Conservation (phyloP, 2,797 vertebrate species). For the Allobates femoralis region DNA sequence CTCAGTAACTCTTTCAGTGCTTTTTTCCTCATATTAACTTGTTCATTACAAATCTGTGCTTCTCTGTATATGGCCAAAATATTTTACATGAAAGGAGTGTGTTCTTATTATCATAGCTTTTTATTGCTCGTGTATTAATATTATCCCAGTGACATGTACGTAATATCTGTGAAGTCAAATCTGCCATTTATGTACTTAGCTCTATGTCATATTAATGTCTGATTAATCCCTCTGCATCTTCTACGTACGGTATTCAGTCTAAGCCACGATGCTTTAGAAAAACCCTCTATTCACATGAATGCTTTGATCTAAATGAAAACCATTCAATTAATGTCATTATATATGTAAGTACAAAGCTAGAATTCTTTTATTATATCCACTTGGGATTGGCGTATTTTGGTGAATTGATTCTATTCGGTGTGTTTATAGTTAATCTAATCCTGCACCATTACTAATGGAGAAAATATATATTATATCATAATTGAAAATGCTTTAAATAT, state of each 20-base stretch:
- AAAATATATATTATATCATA: neutral
- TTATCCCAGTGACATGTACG: neutral
- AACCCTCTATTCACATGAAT: slow-evolving; percentile 17
- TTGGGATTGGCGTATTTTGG: neutral
- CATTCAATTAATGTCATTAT: slow-evolving; percentile 25
- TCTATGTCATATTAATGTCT: slow-evolving; percentile 24
- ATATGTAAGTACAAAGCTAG: slow-evolving; percentile 1
- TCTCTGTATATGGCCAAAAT: neutral
- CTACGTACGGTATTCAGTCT: neutral
- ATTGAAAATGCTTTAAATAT: neutral
- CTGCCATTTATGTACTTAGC: slow-evolving; percentile 14
- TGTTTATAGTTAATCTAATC: neutral
- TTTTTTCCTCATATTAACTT: neutral
- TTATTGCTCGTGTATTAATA: neutral
- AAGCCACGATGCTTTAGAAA: slow-evolving; percentile 23
- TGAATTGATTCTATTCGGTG: neutral
- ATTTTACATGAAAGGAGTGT: neutral
- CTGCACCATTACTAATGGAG: neutral
- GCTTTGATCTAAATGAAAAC: slow-evolving; percentile 38
- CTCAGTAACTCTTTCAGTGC: too few relatives aligned
- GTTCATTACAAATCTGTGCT: neutral
- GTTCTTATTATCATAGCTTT: neutral
- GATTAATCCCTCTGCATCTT: slow-evolving; percentile 22
- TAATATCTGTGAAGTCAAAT: neutral
- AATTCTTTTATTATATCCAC: neutral